Evolutionary conservation across 2,888 invertebrate species (phyloP), one percentile per base, ranked within the genome.

Genomic region (Polymixis lichenea): DNA sequence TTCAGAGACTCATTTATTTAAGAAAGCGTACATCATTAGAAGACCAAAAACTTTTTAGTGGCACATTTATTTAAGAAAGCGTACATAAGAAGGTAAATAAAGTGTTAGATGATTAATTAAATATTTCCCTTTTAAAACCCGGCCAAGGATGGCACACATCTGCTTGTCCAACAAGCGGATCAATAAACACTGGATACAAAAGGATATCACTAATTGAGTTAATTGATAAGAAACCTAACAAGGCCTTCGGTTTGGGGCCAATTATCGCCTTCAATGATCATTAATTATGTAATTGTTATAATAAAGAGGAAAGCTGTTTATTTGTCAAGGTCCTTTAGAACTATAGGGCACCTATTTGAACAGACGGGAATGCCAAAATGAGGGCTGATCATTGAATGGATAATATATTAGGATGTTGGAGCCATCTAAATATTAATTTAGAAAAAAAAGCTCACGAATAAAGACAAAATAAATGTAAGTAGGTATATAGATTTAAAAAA

Each of bases 151-250:
- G n/a, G 28, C 38, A 25, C 55, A 58, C 32, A 72, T 80, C 65
- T 62, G 58, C 56, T 69, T 69, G 65, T 75, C 46, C 1, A 66
- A 62, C 17, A 32, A 15, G 25, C 55, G 70, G 60, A 69, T 70
- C 60, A 46, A 74, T 77, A 74, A 74, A 74, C 64, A 83, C 43
- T 13, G 4, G 32, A 32, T 32, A 68, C 56, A 17, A 60, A 69
- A 72, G 86, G 84, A 84, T 77, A 68, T 72, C 51, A 64, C 62
- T 71, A 68, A 85, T 78, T 70, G 32, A 19, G 15, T 53, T 78
- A 86, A 87, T 87, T 64, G 72, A 80, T 75, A 87, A 87, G 86
- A 87, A 86, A 87, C 78, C 77, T 70, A 22, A 60, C 49, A 64
- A 72, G 70, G 67, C 84, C 86, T 82, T 80, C 77, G 60, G 62